Conservation (phyloP, 1,140 invertebrate species). For the Araneus ventricosus region DNA sequence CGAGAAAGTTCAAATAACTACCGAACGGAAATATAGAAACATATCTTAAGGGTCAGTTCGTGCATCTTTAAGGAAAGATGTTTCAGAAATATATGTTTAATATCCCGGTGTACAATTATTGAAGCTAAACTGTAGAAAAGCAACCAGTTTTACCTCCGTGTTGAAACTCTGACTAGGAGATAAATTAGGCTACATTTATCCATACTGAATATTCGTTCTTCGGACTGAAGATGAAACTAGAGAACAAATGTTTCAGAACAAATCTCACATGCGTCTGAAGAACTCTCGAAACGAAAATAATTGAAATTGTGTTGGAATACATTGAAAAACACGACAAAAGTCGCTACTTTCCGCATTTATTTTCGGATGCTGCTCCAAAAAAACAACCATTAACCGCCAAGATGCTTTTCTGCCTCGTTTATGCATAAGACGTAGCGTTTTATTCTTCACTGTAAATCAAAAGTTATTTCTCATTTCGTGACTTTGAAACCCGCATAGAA, state of each 20-base stretch:
- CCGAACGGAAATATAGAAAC: too few relatives aligned
- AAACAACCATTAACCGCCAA: background rate
- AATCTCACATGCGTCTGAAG: background rate
- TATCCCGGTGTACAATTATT: too few relatives aligned
- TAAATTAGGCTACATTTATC: too few relatives aligned
- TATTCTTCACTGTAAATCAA: background rate
- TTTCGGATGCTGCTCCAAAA: background rate
- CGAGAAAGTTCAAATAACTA: too few relatives aligned
- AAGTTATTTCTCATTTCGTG: background rate
- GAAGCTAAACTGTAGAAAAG: too few relatives aligned
- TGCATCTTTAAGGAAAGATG: too few relatives aligned
- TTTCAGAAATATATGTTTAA: too few relatives aligned
- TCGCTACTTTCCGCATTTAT: background rate
- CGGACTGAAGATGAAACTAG: background rate
- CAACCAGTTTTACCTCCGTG: too few relatives aligned
- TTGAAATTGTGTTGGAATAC: background rate
- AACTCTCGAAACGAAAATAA: background rate
- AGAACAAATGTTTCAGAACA: background rate
- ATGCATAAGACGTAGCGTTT: background rate
- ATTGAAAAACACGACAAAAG: background rate
- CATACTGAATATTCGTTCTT: background rate
- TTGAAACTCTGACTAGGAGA: too few relatives aligned
- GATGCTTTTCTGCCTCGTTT: background rate
- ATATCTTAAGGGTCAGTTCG: too few relatives aligned
- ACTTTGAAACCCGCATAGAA: background rate